Evolutionary conservation across 1,140 invertebrate species (phyloP).

Genomic region (Epicauta chinensis): DNA sequence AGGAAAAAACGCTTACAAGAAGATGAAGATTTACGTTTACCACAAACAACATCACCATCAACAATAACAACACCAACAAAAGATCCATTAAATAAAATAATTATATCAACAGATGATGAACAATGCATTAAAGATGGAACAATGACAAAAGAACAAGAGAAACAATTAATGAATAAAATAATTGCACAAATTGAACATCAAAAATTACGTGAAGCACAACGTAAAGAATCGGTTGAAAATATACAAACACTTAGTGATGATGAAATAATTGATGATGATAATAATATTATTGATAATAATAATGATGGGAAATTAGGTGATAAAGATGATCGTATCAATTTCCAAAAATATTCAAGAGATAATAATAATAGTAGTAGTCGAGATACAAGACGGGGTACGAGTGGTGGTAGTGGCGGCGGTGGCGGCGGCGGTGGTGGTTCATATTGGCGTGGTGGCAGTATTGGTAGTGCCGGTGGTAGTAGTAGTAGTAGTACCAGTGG

Average conservation of each 20-base stretch:
- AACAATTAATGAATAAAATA: slow-evolving; percentile 70
- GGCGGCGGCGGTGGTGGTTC: slow-evolving; percentile 2
- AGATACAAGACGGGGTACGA: slow-evolving; percentile 5
- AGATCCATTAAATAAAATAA: slow-evolving; percentile 54
- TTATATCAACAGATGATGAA: slow-evolving; percentile 77
- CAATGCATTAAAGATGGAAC: slow-evolving; percentile 54
- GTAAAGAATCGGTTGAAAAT: slow-evolving; percentile 31
- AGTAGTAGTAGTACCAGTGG: slow-evolving; percentile 5
- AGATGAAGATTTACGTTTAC: slow-evolving; percentile 46
- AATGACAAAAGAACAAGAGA: slow-evolving; percentile 72
- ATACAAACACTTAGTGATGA: slow-evolving; percentile 43
- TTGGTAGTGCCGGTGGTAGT: slow-evolving; percentile 7
- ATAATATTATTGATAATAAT: no score
- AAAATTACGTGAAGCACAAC: slow-evolving; percentile 67
- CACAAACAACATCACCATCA: no score
- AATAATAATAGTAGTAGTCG: background rate
- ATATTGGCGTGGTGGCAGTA: slow-evolving; percentile 4
- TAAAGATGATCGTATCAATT: slow-evolving; percentile 28
- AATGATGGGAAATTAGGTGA: slow-evolving; percentile 21
- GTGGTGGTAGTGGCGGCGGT: slow-evolving; percentile 4
- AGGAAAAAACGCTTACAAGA: slow-evolving; percentile 32
- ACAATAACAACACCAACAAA: no score
- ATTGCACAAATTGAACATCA: slow-evolving; percentile 71
- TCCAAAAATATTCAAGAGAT: slow-evolving; percentile 9
- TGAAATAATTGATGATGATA: slow-evolving; percentile 40